A percentile compares a stretch with the other conserved stretches of the same genome.
These are phyloP conservation scores for Pollenia amentaria DNA, from an alignment of 2,888 invertebrate species.

Conservation along the genomic window DNA sequence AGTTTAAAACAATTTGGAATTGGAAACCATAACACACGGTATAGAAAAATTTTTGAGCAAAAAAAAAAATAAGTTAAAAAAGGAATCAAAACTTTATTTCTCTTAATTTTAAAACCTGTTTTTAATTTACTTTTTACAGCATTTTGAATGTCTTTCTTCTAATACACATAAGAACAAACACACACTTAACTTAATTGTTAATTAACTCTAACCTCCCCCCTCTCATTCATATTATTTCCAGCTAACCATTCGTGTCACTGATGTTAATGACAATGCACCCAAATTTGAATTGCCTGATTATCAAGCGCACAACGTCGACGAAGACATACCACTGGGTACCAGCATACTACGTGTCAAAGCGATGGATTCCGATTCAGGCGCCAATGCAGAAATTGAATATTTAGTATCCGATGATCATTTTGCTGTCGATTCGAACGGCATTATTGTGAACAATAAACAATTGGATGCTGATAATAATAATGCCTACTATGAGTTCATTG, in stretches of 20 bases:
- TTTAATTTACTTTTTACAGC: too few species aligned
- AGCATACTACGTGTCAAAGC: slow-evolving; percentile 97
- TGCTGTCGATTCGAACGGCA: slow-evolving; percentile 95
- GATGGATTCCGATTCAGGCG: slow-evolving; percentile 97
- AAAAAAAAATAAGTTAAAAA: too few species aligned
- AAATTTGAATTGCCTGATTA: slow-evolving; percentile 98
- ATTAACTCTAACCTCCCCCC: neutral
- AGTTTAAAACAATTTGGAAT: too few species aligned
- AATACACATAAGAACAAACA: neutral
- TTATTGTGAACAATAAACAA: slow-evolving; percentile 96
- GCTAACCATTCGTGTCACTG: slow-evolving; percentile 96
- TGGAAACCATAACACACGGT: too few species aligned
- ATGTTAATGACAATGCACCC: slow-evolving; percentile 98
- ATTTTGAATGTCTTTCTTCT: too few species aligned
- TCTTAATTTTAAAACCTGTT: too few species aligned
- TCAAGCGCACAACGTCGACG: slow-evolving; percentile 97
- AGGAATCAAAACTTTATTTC: too few species aligned
- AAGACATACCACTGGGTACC: slow-evolving; percentile 96
- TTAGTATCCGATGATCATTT: slow-evolving; percentile 96
- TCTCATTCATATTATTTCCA: slow-evolving; percentile 82
- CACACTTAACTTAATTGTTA: neutral
- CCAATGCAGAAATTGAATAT: slow-evolving; percentile 97
- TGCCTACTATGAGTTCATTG: slow-evolving; percentile 97
- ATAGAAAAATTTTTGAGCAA: too few species aligned
- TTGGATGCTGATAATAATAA: slow-evolving; percentile 98